Conservation (phyloP, 2,113 vertebrate species). For the Picathartes gymnocephalus region DNA sequence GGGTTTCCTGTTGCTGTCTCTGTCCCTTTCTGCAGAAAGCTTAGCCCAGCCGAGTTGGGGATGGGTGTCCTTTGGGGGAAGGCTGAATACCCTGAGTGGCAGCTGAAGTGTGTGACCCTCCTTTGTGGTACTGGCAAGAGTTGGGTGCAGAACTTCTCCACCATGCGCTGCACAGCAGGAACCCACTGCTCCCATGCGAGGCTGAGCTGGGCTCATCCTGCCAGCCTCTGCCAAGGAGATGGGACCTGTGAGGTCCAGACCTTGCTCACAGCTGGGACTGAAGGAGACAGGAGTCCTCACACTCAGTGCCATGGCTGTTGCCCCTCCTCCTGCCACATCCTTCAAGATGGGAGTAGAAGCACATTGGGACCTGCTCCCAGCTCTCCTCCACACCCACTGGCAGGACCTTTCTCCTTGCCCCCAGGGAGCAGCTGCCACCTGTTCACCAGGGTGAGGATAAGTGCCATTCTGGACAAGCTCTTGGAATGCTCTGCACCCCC, state of each 20-base stretch:
- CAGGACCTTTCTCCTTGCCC: not conserved
- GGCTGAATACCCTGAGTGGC: not conserved
- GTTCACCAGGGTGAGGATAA: not conserved
- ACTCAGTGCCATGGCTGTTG: rapidly evolving
- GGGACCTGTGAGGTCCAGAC: not conserved
- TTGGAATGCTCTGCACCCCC: not conserved
- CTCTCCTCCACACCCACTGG: not conserved
- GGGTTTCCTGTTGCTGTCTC: not conserved
- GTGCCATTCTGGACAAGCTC: not conserved
- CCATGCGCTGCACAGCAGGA: rapidly evolving
- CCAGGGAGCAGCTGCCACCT: not conserved
- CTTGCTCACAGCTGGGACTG: not conserved
- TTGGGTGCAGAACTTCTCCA: not conserved
- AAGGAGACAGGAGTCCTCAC: not conserved
- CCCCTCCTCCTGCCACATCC: rapidly evolving
- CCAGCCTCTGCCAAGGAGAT: not conserved
- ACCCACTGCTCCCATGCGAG: rapidly evolving
- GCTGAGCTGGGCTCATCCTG: not conserved
- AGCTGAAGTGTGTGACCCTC: not conserved
- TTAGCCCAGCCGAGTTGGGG: rapidly evolving
- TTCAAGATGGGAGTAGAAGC: not conserved
- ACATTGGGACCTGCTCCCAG: not conserved
- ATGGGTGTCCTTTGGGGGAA: not conserved
- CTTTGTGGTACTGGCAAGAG: not conserved
- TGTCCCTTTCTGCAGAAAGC: not conserved